Conservation (phyloP, 2,797 vertebrate genomes). For the Channa striata region DNA sequence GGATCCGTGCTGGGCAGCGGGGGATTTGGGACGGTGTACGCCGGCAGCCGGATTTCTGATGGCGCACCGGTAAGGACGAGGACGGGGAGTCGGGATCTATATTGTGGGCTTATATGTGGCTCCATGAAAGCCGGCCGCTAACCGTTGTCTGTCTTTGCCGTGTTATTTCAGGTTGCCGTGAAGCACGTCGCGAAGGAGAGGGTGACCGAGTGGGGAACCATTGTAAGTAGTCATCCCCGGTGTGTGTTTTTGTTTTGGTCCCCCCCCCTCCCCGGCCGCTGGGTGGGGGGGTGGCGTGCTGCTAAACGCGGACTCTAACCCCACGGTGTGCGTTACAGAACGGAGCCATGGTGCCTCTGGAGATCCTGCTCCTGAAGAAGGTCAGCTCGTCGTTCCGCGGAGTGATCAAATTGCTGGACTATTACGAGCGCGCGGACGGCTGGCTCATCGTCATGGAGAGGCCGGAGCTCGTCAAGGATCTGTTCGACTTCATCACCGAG, state of each 20-base stretch:
- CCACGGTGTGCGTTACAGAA: no score
- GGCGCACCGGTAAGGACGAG: conserved; percentile 90
- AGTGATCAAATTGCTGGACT: conserved; percentile 95
- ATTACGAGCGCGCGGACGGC: conserved; percentile 95
- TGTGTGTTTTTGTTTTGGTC: conserved; percentile 70
- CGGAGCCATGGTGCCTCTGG: conserved; percentile 91
- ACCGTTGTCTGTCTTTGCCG: no score
- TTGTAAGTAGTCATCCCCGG: conserved; percentile 85
- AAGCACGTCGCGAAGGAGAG: conserved; percentile 95
- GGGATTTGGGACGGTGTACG: conserved; percentile 95
- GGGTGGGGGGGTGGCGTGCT: conserved; percentile 18
- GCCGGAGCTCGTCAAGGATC: conserved; percentile 94
- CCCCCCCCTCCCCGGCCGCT: conserved; percentile 1
- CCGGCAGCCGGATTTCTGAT: conserved; percentile 91
- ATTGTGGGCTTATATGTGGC: conserved; percentile 67
- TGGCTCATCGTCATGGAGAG: conserved; percentile 96
- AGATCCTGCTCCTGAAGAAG: conserved; percentile 95
- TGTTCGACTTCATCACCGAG: conserved; percentile 98
- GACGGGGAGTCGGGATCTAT: conserved; percentile 8
- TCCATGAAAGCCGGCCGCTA: conserved; percentile 38
- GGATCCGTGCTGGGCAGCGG: conserved; percentile 95
- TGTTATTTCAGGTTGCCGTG: conserved; percentile 88
- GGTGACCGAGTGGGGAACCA: conserved; percentile 93
- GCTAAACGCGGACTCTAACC: background rate
- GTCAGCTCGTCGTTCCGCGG: conserved; percentile 94